phyloP scores from a whole-genome alignment of 2,888 invertebrate genomes.

The Teleogryllus oceanicus region DNA sequence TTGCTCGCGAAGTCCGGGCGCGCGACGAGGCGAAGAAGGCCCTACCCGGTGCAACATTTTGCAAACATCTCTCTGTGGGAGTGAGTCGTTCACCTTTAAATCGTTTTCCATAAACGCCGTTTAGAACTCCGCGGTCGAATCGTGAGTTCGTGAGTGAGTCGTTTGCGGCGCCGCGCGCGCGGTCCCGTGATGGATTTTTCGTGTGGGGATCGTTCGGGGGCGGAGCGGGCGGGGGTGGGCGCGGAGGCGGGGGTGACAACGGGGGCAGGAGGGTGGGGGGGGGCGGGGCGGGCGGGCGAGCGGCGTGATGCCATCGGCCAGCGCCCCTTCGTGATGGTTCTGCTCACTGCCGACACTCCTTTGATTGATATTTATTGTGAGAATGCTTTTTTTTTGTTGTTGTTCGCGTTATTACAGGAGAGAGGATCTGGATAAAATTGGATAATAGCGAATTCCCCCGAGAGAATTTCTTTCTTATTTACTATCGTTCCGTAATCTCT shows the following conservation, averaged over 20 bases:
- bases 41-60: background rate
- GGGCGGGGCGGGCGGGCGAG: background rate
- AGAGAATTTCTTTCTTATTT: too few relatives aligned
- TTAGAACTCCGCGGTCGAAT: constrained; percentile 24
- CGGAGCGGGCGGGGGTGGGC: background rate
- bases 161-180: background rate
- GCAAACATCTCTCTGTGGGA: background rate
- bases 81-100: constrained; percentile 18
- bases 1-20: too few relatives aligned
- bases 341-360: too few relatives aligned
- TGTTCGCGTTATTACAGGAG: too few relatives aligned
- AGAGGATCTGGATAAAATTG: too few relatives aligned
- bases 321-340: background rate
- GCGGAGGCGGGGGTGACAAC: background rate
- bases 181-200: background rate
- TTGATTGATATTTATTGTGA: too few relatives aligned
- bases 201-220: constrained; percentile 4
- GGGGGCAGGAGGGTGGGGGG: background rate
- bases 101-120: constrained; percentile 9
- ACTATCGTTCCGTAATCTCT: too few relatives aligned
- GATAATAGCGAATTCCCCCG: too few relatives aligned
- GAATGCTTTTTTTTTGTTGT: too few relatives aligned
- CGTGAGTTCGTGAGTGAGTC: constrained; percentile 12
- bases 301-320: background rate
- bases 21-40: too few relatives aligned